Percentiles rank a stretch among this genome's conserved stretches.
Evolutionary conservation across 1,140 invertebrate genomes (phyloP).

Genomic region (Mercenaria mercenaria): DNA sequence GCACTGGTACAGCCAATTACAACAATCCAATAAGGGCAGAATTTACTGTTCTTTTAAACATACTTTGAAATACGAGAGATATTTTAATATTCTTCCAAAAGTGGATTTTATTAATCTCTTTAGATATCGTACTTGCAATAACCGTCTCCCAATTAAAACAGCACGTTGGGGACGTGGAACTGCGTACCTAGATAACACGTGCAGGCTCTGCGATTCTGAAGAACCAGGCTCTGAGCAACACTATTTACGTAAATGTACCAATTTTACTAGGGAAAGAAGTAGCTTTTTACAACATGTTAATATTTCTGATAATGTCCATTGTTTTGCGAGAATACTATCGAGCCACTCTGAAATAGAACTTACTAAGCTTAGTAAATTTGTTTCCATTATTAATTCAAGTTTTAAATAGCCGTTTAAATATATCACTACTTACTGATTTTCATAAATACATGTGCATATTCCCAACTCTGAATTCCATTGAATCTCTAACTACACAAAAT

Average conservation of each 20-base stretch:
- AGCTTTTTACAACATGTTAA: no score
- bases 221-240: conserved; percentile 2
- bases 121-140: conserved; percentile 5
- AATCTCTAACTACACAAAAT: no score
- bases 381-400: no score
- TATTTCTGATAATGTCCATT: no score
- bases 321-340: no score
- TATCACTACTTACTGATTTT: no score
- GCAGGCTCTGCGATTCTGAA: neutral
- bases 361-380: no score
- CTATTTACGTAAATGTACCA: neutral
- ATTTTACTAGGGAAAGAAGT: neutral
- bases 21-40: neutral
- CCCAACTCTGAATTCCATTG: no score
- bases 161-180: neutral
- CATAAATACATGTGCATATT: no score
- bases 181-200: neutral
- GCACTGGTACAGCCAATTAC: neutral
- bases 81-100: neutral
- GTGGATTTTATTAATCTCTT: neutral
- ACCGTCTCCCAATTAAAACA: neutral
- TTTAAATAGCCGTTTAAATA: no score
- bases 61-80: neutral
- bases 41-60: neutral
- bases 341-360: no score